phyloP scores from a whole-genome alignment of 2,888 invertebrate species.

The Cacoxenus indagator region DNA sequence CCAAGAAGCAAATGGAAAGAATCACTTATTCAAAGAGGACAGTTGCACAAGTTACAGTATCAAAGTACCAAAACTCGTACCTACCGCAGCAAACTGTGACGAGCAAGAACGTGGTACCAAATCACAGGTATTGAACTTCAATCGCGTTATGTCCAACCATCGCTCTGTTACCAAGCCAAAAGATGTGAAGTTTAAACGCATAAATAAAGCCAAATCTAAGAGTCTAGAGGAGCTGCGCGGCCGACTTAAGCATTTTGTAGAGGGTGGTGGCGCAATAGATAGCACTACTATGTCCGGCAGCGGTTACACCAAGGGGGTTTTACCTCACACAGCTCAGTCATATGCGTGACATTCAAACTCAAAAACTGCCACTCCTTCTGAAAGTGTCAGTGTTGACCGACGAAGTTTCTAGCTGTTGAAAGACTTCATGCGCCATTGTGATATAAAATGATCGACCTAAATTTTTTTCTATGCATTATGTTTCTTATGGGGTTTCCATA shows the following conservation, averaged over 20 bases:
- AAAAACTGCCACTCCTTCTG: constrained; percentile 49
- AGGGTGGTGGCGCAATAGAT: constrained; percentile 74
- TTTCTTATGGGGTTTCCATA: too few relatives aligned
- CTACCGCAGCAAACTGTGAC: constrained; percentile 3
- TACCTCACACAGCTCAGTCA: constrained; percentile 73
- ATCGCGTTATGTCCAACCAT: constrained; percentile 91
- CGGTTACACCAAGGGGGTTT: constrained; percentile 56
- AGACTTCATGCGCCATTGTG: constrained; percentile 66
- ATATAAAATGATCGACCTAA: neutral
- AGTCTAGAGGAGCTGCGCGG: constrained; percentile 88
- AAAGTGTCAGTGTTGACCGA: constrained; percentile 42
- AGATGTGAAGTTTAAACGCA: constrained; percentile 91
- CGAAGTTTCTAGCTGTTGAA: constrained; percentile 68
- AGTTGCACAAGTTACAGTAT: constrained; percentile 58
- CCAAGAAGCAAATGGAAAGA: neutral
- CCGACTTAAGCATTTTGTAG: constrained; percentile 87
- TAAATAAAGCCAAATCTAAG: constrained; percentile 91
- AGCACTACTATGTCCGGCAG: constrained; percentile 36
- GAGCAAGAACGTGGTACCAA: constrained; percentile 42
- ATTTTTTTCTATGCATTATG: too few relatives aligned
- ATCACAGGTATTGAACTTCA: constrained; percentile 80
- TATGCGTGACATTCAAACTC: constrained; percentile 72
- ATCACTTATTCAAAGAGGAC: constrained; percentile 46
- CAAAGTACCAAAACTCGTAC: constrained; percentile 53
- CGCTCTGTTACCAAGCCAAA: constrained; percentile 91